phyloP scores from a whole-genome alignment of 2,888 invertebrate genomes.

The Drosophila suboccidentalis region DNA sequence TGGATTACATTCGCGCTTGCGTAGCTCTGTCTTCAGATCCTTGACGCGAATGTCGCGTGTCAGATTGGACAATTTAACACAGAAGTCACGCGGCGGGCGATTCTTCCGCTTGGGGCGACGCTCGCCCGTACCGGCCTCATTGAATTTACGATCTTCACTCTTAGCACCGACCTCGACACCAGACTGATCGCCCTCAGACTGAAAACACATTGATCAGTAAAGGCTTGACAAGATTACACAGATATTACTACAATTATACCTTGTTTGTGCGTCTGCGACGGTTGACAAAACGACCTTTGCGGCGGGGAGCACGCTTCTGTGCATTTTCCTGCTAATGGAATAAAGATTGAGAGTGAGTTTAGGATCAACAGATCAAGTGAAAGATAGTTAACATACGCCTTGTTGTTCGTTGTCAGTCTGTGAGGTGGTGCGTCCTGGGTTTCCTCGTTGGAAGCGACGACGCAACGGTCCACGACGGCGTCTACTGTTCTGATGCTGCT shows the following conservation, averaged over 20 bases:
- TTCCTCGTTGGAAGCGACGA: slow-evolving; percentile 85
- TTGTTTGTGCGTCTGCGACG: slow-evolving; percentile 83
- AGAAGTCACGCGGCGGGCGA: slow-evolving; percentile 81
- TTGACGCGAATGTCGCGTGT: slow-evolving; percentile 90
- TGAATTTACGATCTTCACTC: slow-evolving; percentile 82
- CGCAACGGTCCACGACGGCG: slow-evolving; percentile 84
- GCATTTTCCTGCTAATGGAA: slow-evolving; percentile 53
- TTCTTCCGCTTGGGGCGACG: slow-evolving; percentile 73
- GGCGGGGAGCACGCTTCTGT: slow-evolving; percentile 77
- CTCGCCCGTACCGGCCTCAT: slow-evolving; percentile 63
- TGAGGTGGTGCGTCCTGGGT: slow-evolving; percentile 85
- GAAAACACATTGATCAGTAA: neutral
- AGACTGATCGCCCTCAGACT: slow-evolving; percentile 85
- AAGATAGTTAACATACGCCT: slow-evolving; percentile 59
- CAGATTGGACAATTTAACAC: slow-evolving; percentile 89
- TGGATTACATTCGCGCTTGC: slow-evolving; percentile 91
- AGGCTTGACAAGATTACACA: neutral
- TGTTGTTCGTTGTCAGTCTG: slow-evolving; percentile 84
- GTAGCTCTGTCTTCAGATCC: slow-evolving; percentile 91
- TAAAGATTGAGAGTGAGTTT: neutral
- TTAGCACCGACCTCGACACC: slow-evolving; percentile 82
- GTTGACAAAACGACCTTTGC: slow-evolving; percentile 79
- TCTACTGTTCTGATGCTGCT: slow-evolving; percentile 86
- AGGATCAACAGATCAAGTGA: neutral
- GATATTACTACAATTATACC: slow-evolving; percentile 53